Conservation (phyloP, 2,113 vertebrate species). For the Delphinapterus leucas region DNA sequence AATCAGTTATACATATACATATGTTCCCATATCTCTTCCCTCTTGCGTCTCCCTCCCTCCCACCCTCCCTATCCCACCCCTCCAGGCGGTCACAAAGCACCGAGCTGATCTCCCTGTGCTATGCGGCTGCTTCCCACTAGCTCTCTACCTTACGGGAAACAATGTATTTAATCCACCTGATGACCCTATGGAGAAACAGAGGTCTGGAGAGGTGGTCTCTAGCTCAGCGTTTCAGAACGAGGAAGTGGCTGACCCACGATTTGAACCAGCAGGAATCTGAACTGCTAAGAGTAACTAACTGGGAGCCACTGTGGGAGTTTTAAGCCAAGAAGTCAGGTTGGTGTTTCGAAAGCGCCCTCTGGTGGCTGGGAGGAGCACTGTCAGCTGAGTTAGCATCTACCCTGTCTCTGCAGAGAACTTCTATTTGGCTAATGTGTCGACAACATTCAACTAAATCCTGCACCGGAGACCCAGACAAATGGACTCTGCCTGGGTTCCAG, state of each 20-base stretch:
- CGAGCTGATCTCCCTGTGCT: too few relatives aligned
- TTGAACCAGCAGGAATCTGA: background rate
- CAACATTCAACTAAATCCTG: background rate
- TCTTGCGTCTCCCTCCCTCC: too few relatives aligned
- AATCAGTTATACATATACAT: too few relatives aligned
- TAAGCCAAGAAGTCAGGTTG: background rate
- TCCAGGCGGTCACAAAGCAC: too few relatives aligned
- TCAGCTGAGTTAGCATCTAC: background rate
- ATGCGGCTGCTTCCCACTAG: too few relatives aligned
- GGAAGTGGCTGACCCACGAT: background rate
- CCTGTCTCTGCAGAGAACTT: accelerated
- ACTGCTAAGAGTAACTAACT: background rate
- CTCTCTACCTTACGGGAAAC: background rate
- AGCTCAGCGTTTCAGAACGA: background rate
- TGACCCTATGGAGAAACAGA: background rate
- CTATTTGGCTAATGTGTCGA: too few relatives aligned
- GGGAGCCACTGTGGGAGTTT: background rate
- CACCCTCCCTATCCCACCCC: too few relatives aligned
- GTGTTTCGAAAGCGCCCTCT: background rate
- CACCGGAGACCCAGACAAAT: accelerated
- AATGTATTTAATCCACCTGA: background rate
- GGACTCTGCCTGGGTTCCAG: background rate
- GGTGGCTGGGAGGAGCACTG: background rate
- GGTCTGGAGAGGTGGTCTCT: background rate
- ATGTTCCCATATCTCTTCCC: too few relatives aligned